Evolutionary conservation across 2,113 vertebrate species (phyloP).

Genomic region (Nerophis lumbriciformis): DNA sequence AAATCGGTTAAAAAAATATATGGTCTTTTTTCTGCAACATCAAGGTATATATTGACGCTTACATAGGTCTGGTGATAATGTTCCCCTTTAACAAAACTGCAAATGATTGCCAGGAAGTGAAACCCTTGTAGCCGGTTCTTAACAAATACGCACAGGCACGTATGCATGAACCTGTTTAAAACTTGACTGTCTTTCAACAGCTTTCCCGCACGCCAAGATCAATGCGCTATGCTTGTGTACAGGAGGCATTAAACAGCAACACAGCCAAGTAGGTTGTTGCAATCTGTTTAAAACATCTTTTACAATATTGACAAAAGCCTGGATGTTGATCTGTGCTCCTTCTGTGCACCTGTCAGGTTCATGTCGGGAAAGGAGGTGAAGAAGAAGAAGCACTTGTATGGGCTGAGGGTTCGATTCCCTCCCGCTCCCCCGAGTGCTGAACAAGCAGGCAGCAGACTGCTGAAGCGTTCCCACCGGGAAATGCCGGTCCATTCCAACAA

Average conservation of each 20-base stretch:
- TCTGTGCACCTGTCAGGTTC: constrained; percentile 74
- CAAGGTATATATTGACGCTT: too few species aligned
- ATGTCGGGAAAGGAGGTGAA: constrained; percentile 99
- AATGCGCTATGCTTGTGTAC: constrained; percentile 84
- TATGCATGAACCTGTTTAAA: background rate
- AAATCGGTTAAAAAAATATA: too few species aligned
- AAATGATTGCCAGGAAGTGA: too few species aligned
- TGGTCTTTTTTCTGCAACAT: too few species aligned
- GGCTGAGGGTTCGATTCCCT: constrained; percentile 92
- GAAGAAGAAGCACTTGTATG: constrained; percentile 98
- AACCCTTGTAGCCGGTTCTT: too few species aligned
- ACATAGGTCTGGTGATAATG: too few species aligned
- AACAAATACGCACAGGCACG: too few species aligned
- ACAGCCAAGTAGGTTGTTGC: constrained; percentile 83
- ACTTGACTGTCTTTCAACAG: constrained; percentile 54
- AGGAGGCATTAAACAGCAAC: constrained; percentile 93
- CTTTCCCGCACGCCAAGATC: constrained; percentile 85
- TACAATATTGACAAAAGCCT: background rate
- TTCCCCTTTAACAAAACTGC: too few species aligned
- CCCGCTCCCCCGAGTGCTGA: constrained; percentile 86
- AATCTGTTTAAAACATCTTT: background rate
- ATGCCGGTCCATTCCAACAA: constrained; percentile 93
- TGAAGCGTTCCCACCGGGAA: constrained; percentile 88
- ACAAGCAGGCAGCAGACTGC: constrained; percentile 78
- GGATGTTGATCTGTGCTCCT: background rate